A percentile compares a stretch with the other conserved stretches of the same genome.
phyloP scores from a whole-genome alignment of 1,140 invertebrate species.

The Pseudomyrmex pallidus region DNA sequence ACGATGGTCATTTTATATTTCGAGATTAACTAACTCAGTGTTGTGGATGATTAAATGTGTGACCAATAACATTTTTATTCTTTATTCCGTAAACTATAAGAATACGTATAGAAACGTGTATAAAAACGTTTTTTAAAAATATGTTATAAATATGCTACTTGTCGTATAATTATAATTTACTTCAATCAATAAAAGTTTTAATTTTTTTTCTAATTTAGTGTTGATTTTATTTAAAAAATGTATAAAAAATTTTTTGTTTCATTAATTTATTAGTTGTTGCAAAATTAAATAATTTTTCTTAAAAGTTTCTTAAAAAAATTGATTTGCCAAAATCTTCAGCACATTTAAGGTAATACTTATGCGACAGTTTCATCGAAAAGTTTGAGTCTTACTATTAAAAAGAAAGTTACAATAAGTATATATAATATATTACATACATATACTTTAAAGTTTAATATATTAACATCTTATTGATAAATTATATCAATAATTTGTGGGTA shows the following conservation, averaged over 20 bases:
- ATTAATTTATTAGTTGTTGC: no score
- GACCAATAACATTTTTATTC: conserved; percentile 8
- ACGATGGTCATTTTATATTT: neutral
- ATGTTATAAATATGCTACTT: neutral
- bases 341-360: neutral
- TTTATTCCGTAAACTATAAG: conserved; percentile 10
- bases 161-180: neutral
- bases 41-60: neutral
- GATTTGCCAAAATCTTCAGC: neutral
- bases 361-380: no score
- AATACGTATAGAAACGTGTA: neutral
- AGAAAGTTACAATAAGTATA: no score
- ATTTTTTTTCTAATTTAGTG: neutral
- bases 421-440: no score
- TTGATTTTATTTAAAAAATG: neutral
- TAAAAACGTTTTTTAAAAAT: no score
- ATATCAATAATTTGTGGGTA: no score
- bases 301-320: neutral
- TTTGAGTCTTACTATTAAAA: no score
- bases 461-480: no score
- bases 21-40: conserved; percentile 8
- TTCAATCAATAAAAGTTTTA: neutral
- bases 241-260: no score
- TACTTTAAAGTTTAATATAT: no score
- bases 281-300: neutral